Conservation (phyloP, 64 coral and sea anemone species). For the Orbicella faveolata region DNA sequence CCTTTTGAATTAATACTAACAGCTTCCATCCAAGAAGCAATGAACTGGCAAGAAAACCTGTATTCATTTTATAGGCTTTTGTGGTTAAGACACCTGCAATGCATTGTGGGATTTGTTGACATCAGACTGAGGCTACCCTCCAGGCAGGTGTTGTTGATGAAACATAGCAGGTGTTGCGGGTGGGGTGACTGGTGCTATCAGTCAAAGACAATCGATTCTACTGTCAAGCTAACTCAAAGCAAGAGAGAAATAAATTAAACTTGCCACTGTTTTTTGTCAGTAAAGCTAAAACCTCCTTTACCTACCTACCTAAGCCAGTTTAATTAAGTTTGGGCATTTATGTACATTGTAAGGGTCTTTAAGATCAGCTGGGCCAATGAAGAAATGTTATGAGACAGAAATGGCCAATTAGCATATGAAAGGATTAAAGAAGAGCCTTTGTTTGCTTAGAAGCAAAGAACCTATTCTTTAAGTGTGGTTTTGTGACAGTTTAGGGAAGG, state of each 20-base stretch:
- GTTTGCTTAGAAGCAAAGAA: conserved; percentile 25
- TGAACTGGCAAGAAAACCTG: too few species aligned
- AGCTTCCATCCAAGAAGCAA: too few species aligned
- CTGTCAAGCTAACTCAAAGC: neutral
- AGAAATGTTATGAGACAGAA: conserved; percentile 3
- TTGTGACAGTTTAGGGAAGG: conserved; percentile 10
- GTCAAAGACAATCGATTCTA: neutral
- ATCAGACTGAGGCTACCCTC: neutral
- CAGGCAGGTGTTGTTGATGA: conserved; percentile 9
- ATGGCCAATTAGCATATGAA: conserved; percentile 19
- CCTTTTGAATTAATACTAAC: too few species aligned
- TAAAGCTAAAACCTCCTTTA: neutral
- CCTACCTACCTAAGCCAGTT: neutral
- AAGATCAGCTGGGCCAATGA: conserved; percentile 1
- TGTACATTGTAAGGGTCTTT: neutral
- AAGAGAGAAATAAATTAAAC: neutral
- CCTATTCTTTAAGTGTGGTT: conserved; percentile 11
- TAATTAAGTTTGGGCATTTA: neutral
- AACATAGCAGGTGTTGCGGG: conserved; percentile 17
- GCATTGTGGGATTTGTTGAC: conserved; percentile 41
- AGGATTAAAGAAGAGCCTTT: conserved; percentile 20
- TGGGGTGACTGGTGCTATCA: conserved; percentile 6
- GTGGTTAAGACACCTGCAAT: neutral
- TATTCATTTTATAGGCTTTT: neutral
- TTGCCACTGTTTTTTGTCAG: neutral